A percentile compares a stretch with the other conserved stretches of the same genome.
phyloP scores from a whole-genome alignment of 1,140 invertebrate genomes.

The Drosophila kohkoa region DNA sequence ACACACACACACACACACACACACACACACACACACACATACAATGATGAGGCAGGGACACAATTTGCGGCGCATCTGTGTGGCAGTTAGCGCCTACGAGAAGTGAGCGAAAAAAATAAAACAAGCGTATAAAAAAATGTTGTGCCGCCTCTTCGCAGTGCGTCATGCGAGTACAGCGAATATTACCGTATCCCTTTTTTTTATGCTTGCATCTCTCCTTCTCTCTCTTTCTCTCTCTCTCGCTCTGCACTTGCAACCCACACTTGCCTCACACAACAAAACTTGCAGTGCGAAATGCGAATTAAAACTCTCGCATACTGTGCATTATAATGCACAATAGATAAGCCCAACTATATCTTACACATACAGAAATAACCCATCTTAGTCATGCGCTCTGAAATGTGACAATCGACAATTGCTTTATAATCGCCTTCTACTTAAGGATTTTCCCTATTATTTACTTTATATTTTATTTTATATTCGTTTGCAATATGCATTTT shows the following conservation, averaged over 20 bases:
- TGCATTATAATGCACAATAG: too few relatives aligned
- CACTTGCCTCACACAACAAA: too few relatives aligned
- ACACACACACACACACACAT: constrained; percentile 11
- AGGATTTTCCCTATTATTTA: too few relatives aligned
- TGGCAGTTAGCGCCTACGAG: constrained; percentile 42
- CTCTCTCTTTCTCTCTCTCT: not conserved
- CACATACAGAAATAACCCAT: too few relatives aligned
- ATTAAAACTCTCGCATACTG: too few relatives aligned
- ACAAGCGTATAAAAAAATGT: constrained; percentile 2
- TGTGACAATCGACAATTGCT: too few relatives aligned
- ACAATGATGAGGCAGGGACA: constrained; percentile 21
- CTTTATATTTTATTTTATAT: too few relatives aligned
- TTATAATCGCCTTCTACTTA: too few relatives aligned
- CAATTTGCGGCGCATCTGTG: constrained; percentile 38
- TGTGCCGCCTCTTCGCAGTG: constrained; percentile 12
- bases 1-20: constrained; percentile 10
- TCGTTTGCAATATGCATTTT: too few relatives aligned
- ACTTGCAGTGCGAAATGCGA: too few relatives aligned
- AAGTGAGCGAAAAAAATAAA: constrained; percentile 1
- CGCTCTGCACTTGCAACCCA: not conserved
- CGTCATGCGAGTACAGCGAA: constrained; percentile 16
- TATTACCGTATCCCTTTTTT: constrained; percentile 2
- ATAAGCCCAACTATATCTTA: too few relatives aligned
- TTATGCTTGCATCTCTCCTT: not conserved
- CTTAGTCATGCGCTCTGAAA: too few relatives aligned